Conservation (phyloP, 1,140 invertebrate genomes). For the Pentalonia nigronervosa region DNA sequence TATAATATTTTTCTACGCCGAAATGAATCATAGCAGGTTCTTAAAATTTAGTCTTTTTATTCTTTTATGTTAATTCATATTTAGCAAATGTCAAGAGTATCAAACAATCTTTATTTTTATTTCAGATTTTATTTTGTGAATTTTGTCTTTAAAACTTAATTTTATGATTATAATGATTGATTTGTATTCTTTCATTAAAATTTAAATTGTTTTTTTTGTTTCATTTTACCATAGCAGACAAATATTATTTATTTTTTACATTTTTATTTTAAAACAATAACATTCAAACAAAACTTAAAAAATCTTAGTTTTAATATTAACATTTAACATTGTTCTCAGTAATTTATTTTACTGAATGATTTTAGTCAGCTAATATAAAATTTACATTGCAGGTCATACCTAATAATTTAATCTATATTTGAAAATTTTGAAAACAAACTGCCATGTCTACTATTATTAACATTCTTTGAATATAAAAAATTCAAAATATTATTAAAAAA, state of each 20-base stretch:
- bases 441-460: background rate
- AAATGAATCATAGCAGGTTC: background rate
- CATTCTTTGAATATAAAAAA: background rate
- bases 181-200: no score
- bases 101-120: background rate
- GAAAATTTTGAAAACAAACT: background rate
- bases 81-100: no score
- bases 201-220: no score
- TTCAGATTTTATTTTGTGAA: background rate
- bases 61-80: background rate
- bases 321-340: background rate
- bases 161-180: no score
- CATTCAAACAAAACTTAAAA: no score
- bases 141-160: no score
- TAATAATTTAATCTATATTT: background rate
- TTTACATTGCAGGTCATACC: no score
- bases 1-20: background rate
- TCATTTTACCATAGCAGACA: no score
- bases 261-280: no score
- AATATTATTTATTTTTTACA: no score
- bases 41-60: background rate
- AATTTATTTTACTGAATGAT: background rate
- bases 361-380: background rate
- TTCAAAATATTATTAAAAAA: background rate
- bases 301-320: background rate